A percentile compares a stretch with the other conserved stretches of the same genome.
phyloP scores from a whole-genome alignment of 1,140 invertebrate genomes.

The Orussus abietinus region DNA sequence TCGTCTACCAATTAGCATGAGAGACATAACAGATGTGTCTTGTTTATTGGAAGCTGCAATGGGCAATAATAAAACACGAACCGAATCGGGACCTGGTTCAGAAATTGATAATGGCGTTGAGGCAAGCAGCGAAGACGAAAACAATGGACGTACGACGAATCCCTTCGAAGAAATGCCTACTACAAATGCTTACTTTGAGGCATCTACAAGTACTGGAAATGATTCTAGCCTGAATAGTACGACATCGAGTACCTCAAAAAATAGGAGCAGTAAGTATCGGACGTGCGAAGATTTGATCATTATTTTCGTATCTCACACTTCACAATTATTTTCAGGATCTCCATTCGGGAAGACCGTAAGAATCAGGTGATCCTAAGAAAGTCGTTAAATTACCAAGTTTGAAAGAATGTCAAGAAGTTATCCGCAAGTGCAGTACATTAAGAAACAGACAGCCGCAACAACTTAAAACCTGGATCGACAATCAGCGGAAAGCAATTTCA shows the following conservation, averaged over 20 bases:
- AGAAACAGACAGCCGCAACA: neutral
- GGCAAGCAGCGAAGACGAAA: too few relatives aligned
- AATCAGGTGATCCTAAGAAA: conserved; percentile 3
- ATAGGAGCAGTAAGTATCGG: too few relatives aligned
- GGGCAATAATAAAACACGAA: neutral
- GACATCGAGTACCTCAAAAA: too few relatives aligned
- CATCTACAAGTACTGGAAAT: too few relatives aligned
- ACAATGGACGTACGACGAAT: too few relatives aligned
- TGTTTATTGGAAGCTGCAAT: neutral
- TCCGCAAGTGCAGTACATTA: neutral
- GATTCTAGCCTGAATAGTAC: too few relatives aligned
- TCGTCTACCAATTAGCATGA: conserved; percentile 1
- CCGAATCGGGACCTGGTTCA: neutral
- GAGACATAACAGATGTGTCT: too few relatives aligned
- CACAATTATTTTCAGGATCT: neutral
- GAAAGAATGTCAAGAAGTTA: conserved; percentile 5
- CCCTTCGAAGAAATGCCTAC: too few relatives aligned
- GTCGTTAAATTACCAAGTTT: neutral
- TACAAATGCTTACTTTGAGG: too few relatives aligned
- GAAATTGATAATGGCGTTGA: too few relatives aligned
- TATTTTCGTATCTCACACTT: neutral
- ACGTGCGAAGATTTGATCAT: too few relatives aligned
- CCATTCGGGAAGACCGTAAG: neutral
- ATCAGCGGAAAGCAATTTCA: conserved; percentile 3
- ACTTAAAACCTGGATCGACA: conserved; percentile 6